These are phyloP conservation scores for Benthosema pterotum DNA, from an alignment of 2,797 vertebrate species.

Conservation along the genomic window DNA sequence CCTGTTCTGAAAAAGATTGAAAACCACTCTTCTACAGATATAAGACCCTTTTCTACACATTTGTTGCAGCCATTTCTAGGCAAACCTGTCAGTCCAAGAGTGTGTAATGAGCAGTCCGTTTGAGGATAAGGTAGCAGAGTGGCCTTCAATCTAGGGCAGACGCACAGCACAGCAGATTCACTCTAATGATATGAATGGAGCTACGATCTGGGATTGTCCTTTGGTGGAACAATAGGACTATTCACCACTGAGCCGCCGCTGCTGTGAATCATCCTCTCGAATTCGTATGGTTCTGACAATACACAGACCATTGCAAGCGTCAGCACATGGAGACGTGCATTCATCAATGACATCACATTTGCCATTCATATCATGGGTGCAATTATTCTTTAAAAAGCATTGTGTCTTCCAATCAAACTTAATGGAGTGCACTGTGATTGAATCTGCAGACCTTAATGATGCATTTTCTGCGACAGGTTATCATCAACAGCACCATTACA, in stretches of 20 bases:
- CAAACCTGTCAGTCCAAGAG: conserved; percentile 8
- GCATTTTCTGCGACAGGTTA: conserved; percentile 82
- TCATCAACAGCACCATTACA: conserved; percentile 98
- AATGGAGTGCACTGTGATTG: not conserved
- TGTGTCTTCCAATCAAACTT: not conserved
- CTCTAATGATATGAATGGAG: conserved; percentile 22
- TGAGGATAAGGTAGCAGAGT: not conserved
- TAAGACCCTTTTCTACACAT: too few species aligned
- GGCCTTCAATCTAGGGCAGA: not conserved
- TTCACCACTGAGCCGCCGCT: conserved; percentile 22
- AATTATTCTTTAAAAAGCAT: too few species aligned
- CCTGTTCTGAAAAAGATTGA: too few species aligned
- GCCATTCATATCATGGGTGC: too few species aligned
- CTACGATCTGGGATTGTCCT: conserved; percentile 38
- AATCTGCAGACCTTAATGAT: conserved; percentile 1
- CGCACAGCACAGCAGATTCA: conserved; percentile 12
- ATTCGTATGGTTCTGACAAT: too few species aligned
- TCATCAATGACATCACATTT: too few species aligned
- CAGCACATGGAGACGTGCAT: too few species aligned
- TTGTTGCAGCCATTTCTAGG: conserved; percentile 1
- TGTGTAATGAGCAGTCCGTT: not conserved
- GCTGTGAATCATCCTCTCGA: not conserved
- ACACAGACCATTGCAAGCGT: too few species aligned
- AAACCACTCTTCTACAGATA: too few species aligned
- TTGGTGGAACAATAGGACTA: conserved; percentile 24